Conservation (phyloP, 2,888 invertebrate genomes). For the Heliconius charithonia region DNA sequence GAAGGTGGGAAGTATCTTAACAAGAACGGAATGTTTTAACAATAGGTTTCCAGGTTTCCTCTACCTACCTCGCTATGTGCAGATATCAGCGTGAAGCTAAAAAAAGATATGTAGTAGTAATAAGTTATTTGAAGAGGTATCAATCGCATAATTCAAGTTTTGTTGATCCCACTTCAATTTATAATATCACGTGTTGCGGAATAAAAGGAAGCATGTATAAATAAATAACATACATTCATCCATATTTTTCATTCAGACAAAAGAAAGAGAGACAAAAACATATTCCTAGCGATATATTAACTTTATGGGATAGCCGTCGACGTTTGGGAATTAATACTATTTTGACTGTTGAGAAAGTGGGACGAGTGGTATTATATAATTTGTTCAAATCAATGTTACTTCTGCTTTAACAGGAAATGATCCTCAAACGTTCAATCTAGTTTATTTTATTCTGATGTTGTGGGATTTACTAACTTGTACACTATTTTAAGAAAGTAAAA, state of each 20-base stretch:
- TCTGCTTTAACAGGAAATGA: conserved; percentile 25
- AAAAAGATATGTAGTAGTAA: too few relatives aligned
- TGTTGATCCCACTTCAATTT: too few relatives aligned
- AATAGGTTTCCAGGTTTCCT: too few relatives aligned
- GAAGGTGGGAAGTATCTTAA: too few relatives aligned
- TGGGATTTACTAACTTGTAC: not conserved
- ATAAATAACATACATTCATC: not conserved
- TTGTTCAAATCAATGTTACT: conserved; percentile 20
- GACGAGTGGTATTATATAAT: not conserved
- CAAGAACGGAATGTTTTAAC: too few relatives aligned
- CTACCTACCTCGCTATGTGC: too few relatives aligned
- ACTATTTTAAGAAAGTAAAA: not conserved
- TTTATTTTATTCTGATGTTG: not conserved
- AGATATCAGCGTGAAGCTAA: too few relatives aligned
- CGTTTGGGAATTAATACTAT: not conserved
- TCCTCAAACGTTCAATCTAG: not conserved
- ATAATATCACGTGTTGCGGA: too few relatives aligned
- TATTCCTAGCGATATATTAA: conserved; percentile 12
- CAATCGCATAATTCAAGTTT: too few relatives aligned
- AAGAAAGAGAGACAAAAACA: not conserved
- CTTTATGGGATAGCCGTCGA: not conserved
- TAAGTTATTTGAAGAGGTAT: too few relatives aligned
- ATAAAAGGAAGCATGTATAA: too few relatives aligned
- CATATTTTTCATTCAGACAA: not conserved
- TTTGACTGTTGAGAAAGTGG: conserved; percentile 2